phyloP scores from a whole-genome alignment of 2,888 invertebrate genomes.

The Parnassius apollo region DNA sequence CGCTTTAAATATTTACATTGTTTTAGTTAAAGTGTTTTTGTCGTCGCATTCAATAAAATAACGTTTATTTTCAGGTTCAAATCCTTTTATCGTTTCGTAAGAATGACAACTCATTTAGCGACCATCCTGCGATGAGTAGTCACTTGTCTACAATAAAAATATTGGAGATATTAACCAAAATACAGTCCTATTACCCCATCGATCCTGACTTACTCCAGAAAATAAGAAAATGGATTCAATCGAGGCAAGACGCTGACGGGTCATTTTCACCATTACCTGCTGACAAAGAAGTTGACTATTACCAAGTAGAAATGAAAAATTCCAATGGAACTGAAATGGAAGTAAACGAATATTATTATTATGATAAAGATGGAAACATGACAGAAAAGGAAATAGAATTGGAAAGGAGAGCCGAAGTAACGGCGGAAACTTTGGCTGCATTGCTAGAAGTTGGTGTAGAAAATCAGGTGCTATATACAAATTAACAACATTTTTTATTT shows the following conservation, averaged over 20 bases:
- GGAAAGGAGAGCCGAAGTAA: constrained; percentile 82
- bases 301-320: constrained; percentile 65
- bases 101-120: constrained; percentile 84
- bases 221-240: constrained; percentile 83
- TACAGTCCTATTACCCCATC: constrained; percentile 82
- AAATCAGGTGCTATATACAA: constrained; percentile 59
- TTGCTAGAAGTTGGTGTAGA: constrained; percentile 83
- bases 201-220: constrained; percentile 82
- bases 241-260: constrained; percentile 81
- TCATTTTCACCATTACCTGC: constrained; percentile 81
- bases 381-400: constrained; percentile 70
- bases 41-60: background rate
- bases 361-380: constrained; percentile 76
- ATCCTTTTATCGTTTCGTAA: constrained; percentile 82
- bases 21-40: no score
- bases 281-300: constrained; percentile 79
- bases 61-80: constrained; percentile 70
- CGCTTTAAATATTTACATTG: no score
- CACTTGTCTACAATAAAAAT: constrained; percentile 82
- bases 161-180: constrained; percentile 81
- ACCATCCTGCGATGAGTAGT: constrained; percentile 83
- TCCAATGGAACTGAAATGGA: constrained; percentile 58
- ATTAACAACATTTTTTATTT: no score
- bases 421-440: constrained; percentile 83
- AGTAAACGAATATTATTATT: constrained; percentile 74